These are phyloP conservation scores for Grus americana DNA, from an alignment of 2,113 vertebrate genomes.

Conservation along the genomic window DNA sequence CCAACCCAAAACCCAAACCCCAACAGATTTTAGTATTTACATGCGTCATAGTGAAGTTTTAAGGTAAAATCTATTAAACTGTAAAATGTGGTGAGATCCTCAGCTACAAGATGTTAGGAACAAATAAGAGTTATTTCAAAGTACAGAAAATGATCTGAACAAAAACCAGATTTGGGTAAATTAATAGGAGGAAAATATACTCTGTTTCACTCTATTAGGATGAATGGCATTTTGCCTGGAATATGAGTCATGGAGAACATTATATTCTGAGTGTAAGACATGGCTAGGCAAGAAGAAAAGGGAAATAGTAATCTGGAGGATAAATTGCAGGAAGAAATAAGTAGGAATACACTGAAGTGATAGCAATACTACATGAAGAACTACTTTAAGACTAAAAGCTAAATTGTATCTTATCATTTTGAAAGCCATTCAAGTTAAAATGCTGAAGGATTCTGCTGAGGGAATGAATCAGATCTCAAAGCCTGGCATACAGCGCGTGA, in stretches of 20 bases:
- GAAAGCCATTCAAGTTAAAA: background rate
- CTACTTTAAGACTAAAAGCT: background rate
- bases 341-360: background rate
- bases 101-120: background rate
- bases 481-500: rapidly evolving
- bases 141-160: background rate
- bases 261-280: background rate
- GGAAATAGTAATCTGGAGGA: background rate
- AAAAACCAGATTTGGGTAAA: background rate
- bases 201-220: background rate
- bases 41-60: background rate
- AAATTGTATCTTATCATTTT: background rate
- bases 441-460: background rate
- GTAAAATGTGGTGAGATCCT: background rate
- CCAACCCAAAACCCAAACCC: no score
- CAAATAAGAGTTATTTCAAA: conserved; percentile 3
- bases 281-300: background rate
- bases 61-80: background rate
- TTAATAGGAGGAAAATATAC: conserved; percentile 1
- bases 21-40: background rate
- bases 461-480: background rate
- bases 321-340: background rate
- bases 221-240: conserved; percentile 44
- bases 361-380: background rate
- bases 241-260: conserved; percentile 20